Evolutionary conservation across 2,113 vertebrate species (phyloP).

Genomic region (Rhineura floridana): DNA sequence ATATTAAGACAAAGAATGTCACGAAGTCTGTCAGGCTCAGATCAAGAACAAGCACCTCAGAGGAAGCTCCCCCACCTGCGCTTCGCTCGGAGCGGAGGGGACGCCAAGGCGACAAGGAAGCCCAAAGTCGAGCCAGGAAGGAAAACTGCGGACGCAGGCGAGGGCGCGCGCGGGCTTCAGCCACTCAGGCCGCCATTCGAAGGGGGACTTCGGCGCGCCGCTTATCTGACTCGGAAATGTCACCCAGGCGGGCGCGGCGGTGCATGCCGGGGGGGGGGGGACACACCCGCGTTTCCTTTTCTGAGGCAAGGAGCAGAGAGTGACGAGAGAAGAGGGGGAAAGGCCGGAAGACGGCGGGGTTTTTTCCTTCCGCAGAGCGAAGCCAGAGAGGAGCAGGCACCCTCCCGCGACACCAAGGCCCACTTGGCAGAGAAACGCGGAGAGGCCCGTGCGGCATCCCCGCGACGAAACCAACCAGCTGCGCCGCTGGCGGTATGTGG

Average conservation of each 20-base stretch:
- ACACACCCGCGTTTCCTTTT: neutral
- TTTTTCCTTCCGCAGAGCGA: neutral
- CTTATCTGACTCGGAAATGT: constrained; percentile 12
- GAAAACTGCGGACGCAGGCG: neutral
- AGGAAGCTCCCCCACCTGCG: constrained; percentile 5
- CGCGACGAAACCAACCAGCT: neutral
- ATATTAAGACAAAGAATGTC: constrained; percentile 45
- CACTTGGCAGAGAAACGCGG: neutral
- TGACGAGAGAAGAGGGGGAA: too few relatives aligned
- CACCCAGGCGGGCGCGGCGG: neutral
- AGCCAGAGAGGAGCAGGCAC: neutral
- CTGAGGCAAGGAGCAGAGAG: neutral
- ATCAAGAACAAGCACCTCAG: constrained; percentile 33
- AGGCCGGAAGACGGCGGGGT: neutral
- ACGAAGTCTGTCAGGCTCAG: constrained; percentile 44
- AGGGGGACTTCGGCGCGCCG: neutral
- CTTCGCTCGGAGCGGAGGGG: neutral
- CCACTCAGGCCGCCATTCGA: constrained; percentile 11
- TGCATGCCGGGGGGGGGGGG: neutral
- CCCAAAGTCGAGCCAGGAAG: neutral
- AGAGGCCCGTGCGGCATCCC: neutral
- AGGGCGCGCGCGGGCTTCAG: neutral
- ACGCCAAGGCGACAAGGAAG: neutral
- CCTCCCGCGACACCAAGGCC: neutral
- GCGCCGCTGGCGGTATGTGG: neutral